Base-by-base conservation (phyloP, 2,113 vertebrate genomes). In the Erinaceus europaeus region DNA sequence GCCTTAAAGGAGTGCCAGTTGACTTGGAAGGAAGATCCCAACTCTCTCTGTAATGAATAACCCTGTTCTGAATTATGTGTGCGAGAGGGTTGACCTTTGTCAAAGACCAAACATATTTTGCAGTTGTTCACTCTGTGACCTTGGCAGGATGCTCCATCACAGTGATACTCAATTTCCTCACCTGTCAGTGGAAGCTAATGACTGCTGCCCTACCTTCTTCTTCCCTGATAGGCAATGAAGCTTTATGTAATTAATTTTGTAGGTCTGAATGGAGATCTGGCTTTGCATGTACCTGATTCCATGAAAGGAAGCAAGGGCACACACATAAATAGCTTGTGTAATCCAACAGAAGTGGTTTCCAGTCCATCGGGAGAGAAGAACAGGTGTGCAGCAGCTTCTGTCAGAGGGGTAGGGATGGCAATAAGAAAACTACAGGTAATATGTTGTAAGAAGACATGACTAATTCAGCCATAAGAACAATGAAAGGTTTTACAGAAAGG, bases 271-370 rank as follows among this genome's bases (percentile, higher is more conserved):
- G 2, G 2, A 53, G 29, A 23, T 10, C 64, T 46, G 64, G 23
- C 10, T 80, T 62, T 80, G 44, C n/a, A 32, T 72, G 44, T 46
- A 40, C 46, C 65, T 6, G n/a, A 34, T 73, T 62, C 46, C 27
- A 40, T 12, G 42, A 71, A 82, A 61, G 13, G 48, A 57, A 87
- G n/a, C 75, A 76, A 83, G 72, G 68, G 38, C 68, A 86, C 14
- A 13, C 15, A 27, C 50, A 76, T 90, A 78, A 90, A 92, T 94
- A 93, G 94, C 88, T 88, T 64, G 90, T 84, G 34, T 48, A 5
- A 6, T 48, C 15, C 8, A 42, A 42, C 61, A 90, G 18, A 34
- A 61, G 36, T 29, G 38, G 40, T 34, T 25, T n/a, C 6, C 17
- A 17, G 50, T 23, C 53, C 17, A 73, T 53, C 76, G 53, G 46